These are phyloP conservation scores for Uloborus diversus DNA, from an alignment of 1,140 invertebrate genomes.

Conservation along the genomic window DNA sequence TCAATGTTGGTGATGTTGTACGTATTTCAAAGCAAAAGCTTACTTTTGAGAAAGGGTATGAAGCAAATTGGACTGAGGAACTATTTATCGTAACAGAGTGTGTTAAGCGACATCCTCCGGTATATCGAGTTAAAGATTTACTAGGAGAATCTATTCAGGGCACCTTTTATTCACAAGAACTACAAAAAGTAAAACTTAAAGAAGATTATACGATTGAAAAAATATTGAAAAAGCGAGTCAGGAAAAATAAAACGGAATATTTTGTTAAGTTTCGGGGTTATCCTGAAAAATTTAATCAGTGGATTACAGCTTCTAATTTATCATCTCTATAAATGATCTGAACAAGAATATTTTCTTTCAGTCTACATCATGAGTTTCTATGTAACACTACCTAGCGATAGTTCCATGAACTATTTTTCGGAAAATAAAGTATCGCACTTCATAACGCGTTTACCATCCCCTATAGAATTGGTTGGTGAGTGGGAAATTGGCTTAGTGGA, in stretches of 20 bases:
- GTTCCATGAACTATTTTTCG: background rate
- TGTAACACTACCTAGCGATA: background rate
- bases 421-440: slow-evolving; percentile 2
- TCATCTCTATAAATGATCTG: background rate
- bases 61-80: background rate
- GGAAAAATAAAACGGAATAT: background rate
- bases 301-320: background rate
- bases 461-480: background rate
- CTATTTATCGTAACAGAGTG: slow-evolving; percentile 1
- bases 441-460: background rate
- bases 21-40: slow-evolving; percentile 38
- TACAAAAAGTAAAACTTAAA: background rate
- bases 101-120: background rate
- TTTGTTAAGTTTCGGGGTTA: background rate
- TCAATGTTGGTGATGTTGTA: slow-evolving; percentile 61
- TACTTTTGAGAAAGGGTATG: slow-evolving; percentile 47
- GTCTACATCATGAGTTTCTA: background rate
- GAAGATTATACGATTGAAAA: background rate
- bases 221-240: background rate
- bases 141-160: slow-evolving; percentile 13
- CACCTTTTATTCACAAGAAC: slow-evolving; percentile 41
- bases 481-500: background rate
- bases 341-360: background rate
- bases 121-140: slow-evolving; percentile 15
- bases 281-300: background rate